Percentiles rank a stretch among this genome's conserved stretches.
Evolutionary conservation across 2,113 vertebrate genomes (phyloP).

Genomic region (Caracal caracal): DNA sequence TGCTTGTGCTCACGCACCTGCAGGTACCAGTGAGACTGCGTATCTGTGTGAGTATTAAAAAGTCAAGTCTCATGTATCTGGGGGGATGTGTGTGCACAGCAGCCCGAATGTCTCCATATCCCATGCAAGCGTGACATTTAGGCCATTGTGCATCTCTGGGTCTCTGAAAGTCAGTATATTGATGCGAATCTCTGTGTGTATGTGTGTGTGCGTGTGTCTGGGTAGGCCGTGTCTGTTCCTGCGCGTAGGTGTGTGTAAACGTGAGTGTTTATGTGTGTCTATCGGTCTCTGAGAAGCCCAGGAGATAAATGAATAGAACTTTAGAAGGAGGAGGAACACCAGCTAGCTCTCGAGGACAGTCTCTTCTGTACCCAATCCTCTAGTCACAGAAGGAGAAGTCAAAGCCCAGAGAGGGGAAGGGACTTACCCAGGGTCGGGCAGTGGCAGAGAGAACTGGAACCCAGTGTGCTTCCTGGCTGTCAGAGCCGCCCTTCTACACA

Average conservation of each 20-base stretch:
- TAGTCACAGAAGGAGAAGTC: not conserved
- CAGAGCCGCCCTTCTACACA: not conserved
- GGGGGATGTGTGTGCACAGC: not conserved
- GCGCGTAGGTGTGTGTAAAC: not conserved
- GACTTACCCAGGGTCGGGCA: not conserved
- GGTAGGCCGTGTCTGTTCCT: not conserved
- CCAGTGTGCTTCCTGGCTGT: not conserved
- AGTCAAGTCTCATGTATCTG: not conserved
- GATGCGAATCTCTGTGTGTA: not conserved
- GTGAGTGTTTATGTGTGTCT: not conserved
- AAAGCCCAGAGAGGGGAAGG: not conserved
- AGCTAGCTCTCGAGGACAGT: not conserved
- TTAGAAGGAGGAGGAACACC: not conserved
- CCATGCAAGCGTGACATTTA: not conserved
- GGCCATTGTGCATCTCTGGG: not conserved
- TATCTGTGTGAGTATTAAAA: not conserved
- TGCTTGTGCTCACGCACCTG: not conserved
- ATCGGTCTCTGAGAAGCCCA: constrained; percentile 18
- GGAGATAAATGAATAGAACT: not conserved
- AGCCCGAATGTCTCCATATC: not conserved
- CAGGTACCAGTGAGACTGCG: not conserved
- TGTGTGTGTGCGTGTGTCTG: not conserved
- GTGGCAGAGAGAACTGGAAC: not conserved
- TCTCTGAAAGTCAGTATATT: not conserved
- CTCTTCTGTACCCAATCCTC: not conserved